phyloP scores from a whole-genome alignment of 2,113 vertebrate species.

The Collichthys lucidus region DNA sequence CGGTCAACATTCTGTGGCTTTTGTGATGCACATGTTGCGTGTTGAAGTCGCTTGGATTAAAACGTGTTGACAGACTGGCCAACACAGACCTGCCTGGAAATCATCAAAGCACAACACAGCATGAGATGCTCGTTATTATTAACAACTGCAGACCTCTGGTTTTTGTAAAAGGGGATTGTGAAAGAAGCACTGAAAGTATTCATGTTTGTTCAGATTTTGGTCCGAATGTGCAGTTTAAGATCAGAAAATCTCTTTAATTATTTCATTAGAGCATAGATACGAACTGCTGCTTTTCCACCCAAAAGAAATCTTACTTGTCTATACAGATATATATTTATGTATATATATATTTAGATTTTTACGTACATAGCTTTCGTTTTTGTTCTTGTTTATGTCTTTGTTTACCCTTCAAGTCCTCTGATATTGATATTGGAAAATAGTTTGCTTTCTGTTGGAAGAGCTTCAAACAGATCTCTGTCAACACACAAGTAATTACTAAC shows the following conservation, averaged over 20 bases:
- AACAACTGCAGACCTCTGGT: not conserved
- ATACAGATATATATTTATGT: too few species aligned
- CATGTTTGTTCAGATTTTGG: not conserved
- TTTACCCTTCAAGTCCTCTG: too few species aligned
- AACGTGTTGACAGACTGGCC: constrained; percentile 33
- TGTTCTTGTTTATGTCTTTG: too few species aligned
- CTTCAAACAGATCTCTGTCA: not conserved
- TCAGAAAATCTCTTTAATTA: not conserved
- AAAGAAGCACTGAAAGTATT: not conserved
- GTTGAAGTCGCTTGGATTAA: constrained; percentile 9
- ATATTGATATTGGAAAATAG: too few species aligned
- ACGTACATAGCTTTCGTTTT: too few species aligned
- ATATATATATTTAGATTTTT: too few species aligned
- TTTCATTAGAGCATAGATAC: not conserved
- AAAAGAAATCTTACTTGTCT: too few species aligned
- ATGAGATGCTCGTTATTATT: not conserved
- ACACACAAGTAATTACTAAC: not conserved
- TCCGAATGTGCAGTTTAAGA: not conserved
- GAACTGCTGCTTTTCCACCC: not conserved
- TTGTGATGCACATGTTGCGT: not conserved
- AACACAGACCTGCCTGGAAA: constrained; percentile 4
- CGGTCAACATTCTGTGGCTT: not conserved
- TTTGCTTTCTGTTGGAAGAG: not conserved
- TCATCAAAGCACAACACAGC: not conserved
- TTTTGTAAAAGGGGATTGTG: not conserved